phyloP scores from a whole-genome alignment of 2,797 vertebrate genomes.

The Morus bassanus region DNA sequence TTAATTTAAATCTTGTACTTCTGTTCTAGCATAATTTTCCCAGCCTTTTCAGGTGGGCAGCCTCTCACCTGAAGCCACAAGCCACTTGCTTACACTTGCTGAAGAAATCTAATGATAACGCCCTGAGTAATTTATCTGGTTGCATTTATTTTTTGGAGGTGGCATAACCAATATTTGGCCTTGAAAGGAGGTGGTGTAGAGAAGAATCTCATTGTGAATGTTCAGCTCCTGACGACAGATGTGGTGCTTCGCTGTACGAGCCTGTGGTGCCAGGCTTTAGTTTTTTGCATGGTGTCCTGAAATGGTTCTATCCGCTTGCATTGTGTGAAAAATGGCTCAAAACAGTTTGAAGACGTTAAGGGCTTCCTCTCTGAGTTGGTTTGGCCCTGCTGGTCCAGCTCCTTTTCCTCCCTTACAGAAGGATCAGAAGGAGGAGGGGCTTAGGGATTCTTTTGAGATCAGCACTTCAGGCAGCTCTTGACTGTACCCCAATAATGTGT shows the following conservation, averaged over 20 bases:
- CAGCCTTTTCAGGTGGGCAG: background rate
- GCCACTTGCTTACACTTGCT: background rate
- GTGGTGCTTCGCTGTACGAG: accelerated
- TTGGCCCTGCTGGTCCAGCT: background rate
- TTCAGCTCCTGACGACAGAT: background rate
- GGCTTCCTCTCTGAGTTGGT: background rate
- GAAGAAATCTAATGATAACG: background rate
- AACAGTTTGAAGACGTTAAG: background rate
- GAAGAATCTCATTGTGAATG: accelerated
- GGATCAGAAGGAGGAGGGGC: background rate
- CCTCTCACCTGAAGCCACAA: background rate
- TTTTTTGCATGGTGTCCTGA: background rate
- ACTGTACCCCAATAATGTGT: background rate
- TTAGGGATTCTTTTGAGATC: background rate
- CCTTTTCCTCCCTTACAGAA: background rate
- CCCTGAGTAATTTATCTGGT: background rate
- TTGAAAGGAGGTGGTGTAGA: too few species aligned
- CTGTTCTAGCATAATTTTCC: background rate
- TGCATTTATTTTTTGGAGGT: background rate
- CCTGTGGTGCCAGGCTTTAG: too few species aligned
- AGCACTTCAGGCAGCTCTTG: background rate
- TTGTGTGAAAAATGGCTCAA: background rate
- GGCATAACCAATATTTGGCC: background rate
- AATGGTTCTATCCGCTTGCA: background rate
- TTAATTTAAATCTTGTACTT: background rate